Evolutionary conservation across 2,113 vertebrate genomes (phyloP), one percentile per base, ranked within the genome.

Genomic region (Kryptolebias marmoratus): DNA sequence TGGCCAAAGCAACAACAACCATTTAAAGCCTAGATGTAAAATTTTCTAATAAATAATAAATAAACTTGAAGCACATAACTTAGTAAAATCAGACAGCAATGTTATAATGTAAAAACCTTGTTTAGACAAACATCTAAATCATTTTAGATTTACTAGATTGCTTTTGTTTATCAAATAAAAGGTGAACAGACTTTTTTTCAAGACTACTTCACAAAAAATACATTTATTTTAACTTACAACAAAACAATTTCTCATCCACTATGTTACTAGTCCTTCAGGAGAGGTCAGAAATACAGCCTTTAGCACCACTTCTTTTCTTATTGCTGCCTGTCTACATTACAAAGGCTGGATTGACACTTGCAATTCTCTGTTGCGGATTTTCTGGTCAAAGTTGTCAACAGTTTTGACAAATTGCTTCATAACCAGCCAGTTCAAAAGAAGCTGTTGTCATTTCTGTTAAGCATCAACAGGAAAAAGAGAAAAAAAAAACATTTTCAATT

Each of bases 321-420:
- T 72, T 58, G 72, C 68, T 54, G 69, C 68, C 66, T 58, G 80
- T 82, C 78, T 73, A 14, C 61, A 62, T 76, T 60, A 67, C 70
- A 80, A 67, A 72, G 71, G 73, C 44, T 1, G 1, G 78, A 77
- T 39, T 90, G 88, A 89, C 88, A 85, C 76, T 59, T 73, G 48
- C 62, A 78, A 71, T 69, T 53, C 75, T 79, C 73, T 58, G 59
- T 60, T 74, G 76, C 59, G 48, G 73, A 55, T 71, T 90, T 76
- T 83, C 64, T 47, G 48, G 71, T 72, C 62, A 15, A 75, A 87
- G 78, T 84, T 91, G 84, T 89, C 88, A 91, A 65, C 71, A 81
- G 50, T 80, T 57, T 60, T 82, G 91, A 87, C 86, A 89, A 90
- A 92, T 84, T 79, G 81, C 79, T 82, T 82, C 77, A 82, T 78